Evolutionary conservation across 2,888 invertebrate genomes (phyloP).

Genomic region (Fissipunctia ypsillon): DNA sequence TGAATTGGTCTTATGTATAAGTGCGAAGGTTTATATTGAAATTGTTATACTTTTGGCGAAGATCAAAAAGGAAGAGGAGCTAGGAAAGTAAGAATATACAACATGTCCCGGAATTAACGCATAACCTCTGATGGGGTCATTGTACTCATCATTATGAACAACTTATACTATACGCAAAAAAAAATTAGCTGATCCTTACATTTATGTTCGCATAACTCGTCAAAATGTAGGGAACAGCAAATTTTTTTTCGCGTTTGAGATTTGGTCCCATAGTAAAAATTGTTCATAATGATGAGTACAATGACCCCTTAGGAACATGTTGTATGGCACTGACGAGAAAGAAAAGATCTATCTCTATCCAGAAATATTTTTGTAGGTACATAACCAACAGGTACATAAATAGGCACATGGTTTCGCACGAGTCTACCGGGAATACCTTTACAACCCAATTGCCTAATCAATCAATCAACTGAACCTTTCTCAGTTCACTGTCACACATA

Average conservation of each 20-base stretch:
- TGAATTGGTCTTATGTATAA: conserved; percentile 5
- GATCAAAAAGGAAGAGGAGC: background rate
- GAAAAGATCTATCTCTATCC: background rate
- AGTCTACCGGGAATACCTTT: background rate
- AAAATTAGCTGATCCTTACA: too few relatives aligned
- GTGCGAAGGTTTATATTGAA: background rate
- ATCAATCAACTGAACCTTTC: conserved; percentile 34
- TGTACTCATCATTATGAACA: too few relatives aligned
- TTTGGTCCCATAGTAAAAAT: too few relatives aligned
- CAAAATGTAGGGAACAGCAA: too few relatives aligned
- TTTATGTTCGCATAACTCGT: too few relatives aligned
- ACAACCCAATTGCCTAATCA: conserved; percentile 5
- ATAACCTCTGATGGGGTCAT: too few relatives aligned
- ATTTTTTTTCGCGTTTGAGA: too few relatives aligned
- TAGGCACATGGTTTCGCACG: background rate
- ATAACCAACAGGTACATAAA: too few relatives aligned
- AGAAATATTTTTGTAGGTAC: background rate
- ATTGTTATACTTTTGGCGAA: background rate
- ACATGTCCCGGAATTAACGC: too few relatives aligned
- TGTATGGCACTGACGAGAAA: background rate
- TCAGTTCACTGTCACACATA: conserved; percentile 23
- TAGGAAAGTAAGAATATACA: background rate
- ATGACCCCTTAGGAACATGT: too few relatives aligned
- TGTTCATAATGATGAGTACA: too few relatives aligned
- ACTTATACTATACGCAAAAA: too few relatives aligned